Evolutionary conservation across 2,888 invertebrate genomes (phyloP).

Genomic region (Leptura quadrifasciata): DNA sequence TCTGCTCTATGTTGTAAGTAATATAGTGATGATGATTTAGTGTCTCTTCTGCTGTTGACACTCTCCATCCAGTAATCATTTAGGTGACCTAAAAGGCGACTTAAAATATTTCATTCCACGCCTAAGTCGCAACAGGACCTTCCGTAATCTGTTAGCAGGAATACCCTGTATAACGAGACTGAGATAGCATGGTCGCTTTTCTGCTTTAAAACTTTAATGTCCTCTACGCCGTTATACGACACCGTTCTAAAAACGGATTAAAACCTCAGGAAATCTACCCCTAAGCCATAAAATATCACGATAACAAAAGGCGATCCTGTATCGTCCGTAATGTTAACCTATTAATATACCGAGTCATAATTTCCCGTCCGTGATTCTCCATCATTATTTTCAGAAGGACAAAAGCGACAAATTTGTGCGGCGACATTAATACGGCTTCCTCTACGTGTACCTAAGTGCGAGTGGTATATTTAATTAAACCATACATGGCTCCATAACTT

Average conservation of each 20-base stretch:
- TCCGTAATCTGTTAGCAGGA: no score
- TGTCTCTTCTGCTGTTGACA: no score
- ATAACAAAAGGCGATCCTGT: not conserved
- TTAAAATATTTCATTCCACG: no score
- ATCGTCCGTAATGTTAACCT: not conserved
- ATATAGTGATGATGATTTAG: no score
- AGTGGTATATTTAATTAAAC: not conserved
- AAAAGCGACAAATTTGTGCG: not conserved
- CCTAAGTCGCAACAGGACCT: no score
- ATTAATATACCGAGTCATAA: not conserved
- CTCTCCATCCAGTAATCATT: no score
- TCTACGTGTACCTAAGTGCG: not conserved
- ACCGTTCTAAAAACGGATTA: slow-evolving; percentile 4
- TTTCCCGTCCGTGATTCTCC: not conserved
- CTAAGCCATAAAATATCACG: not conserved
- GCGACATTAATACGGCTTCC: not conserved
- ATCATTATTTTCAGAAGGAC: not conserved
- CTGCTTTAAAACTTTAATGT: not conserved
- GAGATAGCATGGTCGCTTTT: not conserved
- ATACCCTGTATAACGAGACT: no score
- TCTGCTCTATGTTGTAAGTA: no score
- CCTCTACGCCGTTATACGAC: not conserved
- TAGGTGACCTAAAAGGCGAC: no score
- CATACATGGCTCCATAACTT: not conserved
- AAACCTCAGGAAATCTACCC: not conserved